phyloP scores from a whole-genome alignment of 2,113 vertebrate species.

The Cyanoderma ruficeps region DNA sequence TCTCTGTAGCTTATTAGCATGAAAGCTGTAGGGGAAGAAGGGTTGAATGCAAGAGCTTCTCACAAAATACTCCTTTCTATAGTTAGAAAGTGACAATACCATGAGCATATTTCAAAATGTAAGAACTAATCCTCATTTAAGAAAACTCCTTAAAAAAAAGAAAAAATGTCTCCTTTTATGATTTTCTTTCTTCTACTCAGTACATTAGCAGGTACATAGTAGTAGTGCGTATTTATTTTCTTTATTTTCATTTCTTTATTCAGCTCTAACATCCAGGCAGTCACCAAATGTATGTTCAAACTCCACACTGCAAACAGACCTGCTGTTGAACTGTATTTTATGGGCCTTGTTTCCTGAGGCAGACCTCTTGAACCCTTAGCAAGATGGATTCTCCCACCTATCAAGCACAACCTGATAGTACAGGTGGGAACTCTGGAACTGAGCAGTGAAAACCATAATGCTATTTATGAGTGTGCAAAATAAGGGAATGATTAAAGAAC shows the following conservation, averaged over 20 bases:
- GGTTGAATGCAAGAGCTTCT: background rate
- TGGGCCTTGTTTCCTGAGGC: background rate
- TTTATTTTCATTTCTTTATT: slow-evolving; percentile 33
- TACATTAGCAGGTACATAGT: background rate
- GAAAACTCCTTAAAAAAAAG: background rate
- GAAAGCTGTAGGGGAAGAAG: background rate
- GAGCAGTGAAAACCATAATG: background rate
- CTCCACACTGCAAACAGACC: background rate
- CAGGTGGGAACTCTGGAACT: background rate
- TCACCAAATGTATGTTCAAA: background rate
- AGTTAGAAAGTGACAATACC: slow-evolving; percentile 1
- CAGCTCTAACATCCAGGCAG: background rate
- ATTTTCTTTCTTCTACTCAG: background rate
- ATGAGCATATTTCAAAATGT: background rate
- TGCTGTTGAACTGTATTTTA: background rate
- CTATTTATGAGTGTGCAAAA: background rate
- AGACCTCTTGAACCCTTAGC: slow-evolving; percentile 32
- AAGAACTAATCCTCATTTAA: background rate
- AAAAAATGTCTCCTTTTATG: background rate
- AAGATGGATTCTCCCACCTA: background rate
- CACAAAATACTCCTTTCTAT: background rate
- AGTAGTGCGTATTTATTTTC: slow-evolving; percentile 1
- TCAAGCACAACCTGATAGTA: slow-evolving; percentile 13
- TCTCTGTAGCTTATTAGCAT: background rate
- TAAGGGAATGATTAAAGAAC: slow-evolving; percentile 17